Conservation (phyloP, 2,113 vertebrate genomes). For the Gulo gulo region DNA sequence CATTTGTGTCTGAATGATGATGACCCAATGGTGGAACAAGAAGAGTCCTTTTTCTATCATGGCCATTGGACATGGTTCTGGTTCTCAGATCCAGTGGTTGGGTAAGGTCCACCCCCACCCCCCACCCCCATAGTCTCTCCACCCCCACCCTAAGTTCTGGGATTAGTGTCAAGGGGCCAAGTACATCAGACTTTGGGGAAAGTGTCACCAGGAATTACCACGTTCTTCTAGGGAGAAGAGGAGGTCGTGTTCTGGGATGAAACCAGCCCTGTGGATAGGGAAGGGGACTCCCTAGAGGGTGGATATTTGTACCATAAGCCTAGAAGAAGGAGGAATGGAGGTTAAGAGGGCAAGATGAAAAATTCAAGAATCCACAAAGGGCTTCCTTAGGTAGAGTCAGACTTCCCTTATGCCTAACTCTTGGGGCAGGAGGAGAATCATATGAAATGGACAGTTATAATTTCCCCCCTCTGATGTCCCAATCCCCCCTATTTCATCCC, state of each 20-base stretch:
- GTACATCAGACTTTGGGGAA: not conserved
- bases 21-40: not conserved
- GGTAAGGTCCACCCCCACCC: too few species aligned
- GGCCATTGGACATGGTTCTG: not conserved
- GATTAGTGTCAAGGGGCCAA: not conserved
- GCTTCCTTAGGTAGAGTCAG: not conserved
- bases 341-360: not conserved
- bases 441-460: not conserved
- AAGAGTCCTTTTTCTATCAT: not conserved
- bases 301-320: not conserved
- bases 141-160: not conserved
- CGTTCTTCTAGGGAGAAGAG: not conserved
- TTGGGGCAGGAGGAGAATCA: not conserved
- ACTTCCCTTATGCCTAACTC: not conserved
- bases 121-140: not conserved
- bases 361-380: not conserved
- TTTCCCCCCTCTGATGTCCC: not conserved
- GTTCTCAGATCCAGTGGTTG: not conserved
- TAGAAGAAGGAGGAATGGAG: not conserved
- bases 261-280: not conserved
- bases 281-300: not conserved
- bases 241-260: not conserved
- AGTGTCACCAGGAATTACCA: not conserved
- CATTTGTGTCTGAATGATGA: not conserved
- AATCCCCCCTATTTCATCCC: not conserved